Evolutionary conservation across 2,113 vertebrate genomes (phyloP).

Genomic region (Scomber colias): DNA sequence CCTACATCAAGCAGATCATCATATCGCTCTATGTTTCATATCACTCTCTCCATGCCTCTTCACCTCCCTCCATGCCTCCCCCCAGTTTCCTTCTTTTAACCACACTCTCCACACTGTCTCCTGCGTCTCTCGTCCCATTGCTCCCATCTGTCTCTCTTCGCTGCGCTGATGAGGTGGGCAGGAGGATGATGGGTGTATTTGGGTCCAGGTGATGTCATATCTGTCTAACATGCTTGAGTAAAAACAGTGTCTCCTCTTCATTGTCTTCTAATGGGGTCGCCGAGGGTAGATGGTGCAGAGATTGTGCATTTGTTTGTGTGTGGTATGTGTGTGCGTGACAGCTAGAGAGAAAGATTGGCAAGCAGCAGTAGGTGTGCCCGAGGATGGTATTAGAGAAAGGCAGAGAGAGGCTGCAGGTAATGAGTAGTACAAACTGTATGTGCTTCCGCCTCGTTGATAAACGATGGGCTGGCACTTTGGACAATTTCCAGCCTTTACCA

Average conservation of each 20-base stretch:
- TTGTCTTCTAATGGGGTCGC: constrained; percentile 63
- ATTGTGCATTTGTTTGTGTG: not conserved
- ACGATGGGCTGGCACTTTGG: constrained; percentile 50
- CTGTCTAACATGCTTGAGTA: constrained; percentile 67
- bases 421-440: constrained; percentile 41
- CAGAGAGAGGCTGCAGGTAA: constrained; percentile 50
- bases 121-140: constrained; percentile 43
- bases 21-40: constrained; percentile 35
- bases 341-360: constrained; percentile 21
- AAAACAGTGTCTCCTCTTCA: constrained; percentile 56
- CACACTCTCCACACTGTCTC: constrained; percentile 48
- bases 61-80: constrained; percentile 21
- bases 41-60: constrained; percentile 6
- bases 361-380: constrained; percentile 46
- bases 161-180: constrained; percentile 56
- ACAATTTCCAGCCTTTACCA: constrained; percentile 67
- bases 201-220: constrained; percentile 50
- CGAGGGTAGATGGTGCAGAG: constrained; percentile 40
- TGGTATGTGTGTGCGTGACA: constrained; percentile 7
- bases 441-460: constrained; percentile 59
- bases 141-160: constrained; percentile 53
- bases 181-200: constrained; percentile 68
- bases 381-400: constrained; percentile 53
- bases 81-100: constrained; percentile 61
- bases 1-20: constrained; percentile 58